Conservation (phyloP, 2,797 vertebrate species). For the Poeciliopsis paucimaculata region DNA sequence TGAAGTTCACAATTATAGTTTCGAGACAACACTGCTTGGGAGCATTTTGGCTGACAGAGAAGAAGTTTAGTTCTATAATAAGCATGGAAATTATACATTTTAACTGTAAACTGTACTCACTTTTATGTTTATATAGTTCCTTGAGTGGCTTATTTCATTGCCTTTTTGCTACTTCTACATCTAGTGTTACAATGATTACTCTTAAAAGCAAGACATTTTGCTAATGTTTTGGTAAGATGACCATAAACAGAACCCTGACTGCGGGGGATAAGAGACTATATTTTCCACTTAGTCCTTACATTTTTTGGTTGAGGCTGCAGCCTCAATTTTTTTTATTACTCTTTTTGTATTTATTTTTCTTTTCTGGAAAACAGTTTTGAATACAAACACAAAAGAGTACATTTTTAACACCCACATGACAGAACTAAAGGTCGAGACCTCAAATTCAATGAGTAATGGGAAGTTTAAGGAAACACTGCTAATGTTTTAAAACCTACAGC, state of each 20-base stretch:
- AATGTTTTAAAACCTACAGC: neutral
- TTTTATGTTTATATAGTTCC: neutral
- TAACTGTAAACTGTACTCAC: neutral
- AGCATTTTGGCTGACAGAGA: neutral
- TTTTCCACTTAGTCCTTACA: slow-evolving; percentile 17
- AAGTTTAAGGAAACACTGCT: neutral
- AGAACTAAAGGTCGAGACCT: slow-evolving; percentile 6
- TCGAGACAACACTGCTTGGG: slow-evolving; percentile 14
- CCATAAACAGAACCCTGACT: slow-evolving; percentile 13
- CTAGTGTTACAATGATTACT: neutral
- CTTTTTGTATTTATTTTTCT: slow-evolving; percentile 36
- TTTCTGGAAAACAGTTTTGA: slow-evolving; percentile 23
- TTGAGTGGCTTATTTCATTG: neutral
- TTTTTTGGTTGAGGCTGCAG: slow-evolving; percentile 14
- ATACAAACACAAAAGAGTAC: slow-evolving; percentile 1
- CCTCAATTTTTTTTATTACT: slow-evolving; percentile 38
- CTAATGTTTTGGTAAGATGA: neutral
- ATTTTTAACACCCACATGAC: neutral
- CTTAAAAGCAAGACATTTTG: neutral
- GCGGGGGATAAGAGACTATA: slow-evolving; percentile 5
- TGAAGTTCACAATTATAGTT: slow-evolving; percentile 42
- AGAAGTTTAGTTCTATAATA: neutral
- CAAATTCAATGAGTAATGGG: slow-evolving; percentile 14
- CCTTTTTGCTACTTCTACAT: neutral
- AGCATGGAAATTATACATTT: neutral